phyloP scores from a whole-genome alignment of 2,797 vertebrate species.

The Apodemus agrarius region DNA sequence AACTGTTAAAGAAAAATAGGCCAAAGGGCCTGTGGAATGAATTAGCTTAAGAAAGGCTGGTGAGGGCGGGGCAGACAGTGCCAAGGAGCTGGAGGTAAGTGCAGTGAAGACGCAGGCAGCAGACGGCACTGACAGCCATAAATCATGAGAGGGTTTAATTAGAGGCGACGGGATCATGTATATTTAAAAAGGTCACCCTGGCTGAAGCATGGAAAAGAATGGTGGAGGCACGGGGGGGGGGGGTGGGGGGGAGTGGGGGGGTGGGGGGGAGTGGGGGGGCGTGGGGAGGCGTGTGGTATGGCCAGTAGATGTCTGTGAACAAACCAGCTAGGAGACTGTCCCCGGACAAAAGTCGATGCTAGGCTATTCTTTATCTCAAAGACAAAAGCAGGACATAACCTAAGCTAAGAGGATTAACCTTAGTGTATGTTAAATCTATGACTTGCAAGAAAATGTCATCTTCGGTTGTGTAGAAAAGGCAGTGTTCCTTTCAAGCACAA shows the following conservation, averaged over 20 bases:
- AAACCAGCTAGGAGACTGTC: not conserved
- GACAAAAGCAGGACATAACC: not conserved
- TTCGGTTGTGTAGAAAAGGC: conserved; percentile 56
- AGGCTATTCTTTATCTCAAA: conserved; percentile 12
- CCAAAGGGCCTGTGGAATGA: not conserved
- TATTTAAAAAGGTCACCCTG: conserved; percentile 43
- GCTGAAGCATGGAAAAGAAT: conserved; percentile 36
- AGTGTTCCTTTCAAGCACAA: conserved; percentile 71
- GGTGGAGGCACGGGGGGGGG: not conserved
- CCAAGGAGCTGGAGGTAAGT: not conserved
- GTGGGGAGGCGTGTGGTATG: not conserved
- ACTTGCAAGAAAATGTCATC: conserved; percentile 72
- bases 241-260: not conserved
- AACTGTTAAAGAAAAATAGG: not conserved
- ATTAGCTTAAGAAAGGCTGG: not conserved
- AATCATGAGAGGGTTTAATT: conserved; percentile 22
- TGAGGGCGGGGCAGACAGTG: not conserved
- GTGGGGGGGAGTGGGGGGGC: too few relatives aligned
- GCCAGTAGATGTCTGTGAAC: not conserved
- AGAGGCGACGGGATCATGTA: not conserved
- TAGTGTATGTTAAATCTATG: conserved; percentile 52
- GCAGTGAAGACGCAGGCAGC: not conserved
- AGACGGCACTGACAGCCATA: not conserved
- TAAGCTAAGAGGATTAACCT: conserved; percentile 47
- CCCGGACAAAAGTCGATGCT: not conserved